Evolutionary conservation across 2,888 invertebrate genomes (phyloP).

Genomic region (Clitarchus hookeri): DNA sequence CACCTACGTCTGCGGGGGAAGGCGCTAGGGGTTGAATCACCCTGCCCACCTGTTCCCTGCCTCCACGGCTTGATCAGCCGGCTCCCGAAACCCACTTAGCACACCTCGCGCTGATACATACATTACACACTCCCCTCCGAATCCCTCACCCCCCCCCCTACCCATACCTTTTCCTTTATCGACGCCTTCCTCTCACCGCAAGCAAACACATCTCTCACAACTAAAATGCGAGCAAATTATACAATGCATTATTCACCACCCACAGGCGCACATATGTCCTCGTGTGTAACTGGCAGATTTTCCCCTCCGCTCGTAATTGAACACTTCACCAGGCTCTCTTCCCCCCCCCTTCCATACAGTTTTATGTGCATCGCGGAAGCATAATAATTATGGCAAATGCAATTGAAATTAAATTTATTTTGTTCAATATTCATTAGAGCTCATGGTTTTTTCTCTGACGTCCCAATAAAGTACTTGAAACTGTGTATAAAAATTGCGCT

Average conservation of each 20-base stretch:
- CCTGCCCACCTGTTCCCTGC: not conserved
- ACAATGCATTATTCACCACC: not conserved
- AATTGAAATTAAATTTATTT: too few species aligned
- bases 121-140: not conserved
- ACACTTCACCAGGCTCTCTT: too few species aligned
- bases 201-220: not conserved
- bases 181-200: not conserved
- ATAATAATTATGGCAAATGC: too few species aligned
- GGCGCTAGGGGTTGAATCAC: not conserved
- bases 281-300: not conserved
- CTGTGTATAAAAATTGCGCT: too few species aligned
- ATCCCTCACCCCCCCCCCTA: too few species aligned
- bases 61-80: not conserved
- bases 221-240: not conserved
- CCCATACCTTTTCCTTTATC: too few species aligned
- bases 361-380: too few species aligned
- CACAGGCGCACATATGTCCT: not conserved
- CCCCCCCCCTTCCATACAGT: too few species aligned
- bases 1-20: not conserved
- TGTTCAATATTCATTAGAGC: too few species aligned
- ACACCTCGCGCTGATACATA: constrained; percentile 8
- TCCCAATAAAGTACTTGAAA: too few species aligned
- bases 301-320: too few species aligned
- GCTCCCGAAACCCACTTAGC: not conserved
- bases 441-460: too few species aligned